These are phyloP conservation scores for Cylloceria caligata DNA, from an alignment of 2,888 invertebrate species.

Conservation along the genomic window DNA sequence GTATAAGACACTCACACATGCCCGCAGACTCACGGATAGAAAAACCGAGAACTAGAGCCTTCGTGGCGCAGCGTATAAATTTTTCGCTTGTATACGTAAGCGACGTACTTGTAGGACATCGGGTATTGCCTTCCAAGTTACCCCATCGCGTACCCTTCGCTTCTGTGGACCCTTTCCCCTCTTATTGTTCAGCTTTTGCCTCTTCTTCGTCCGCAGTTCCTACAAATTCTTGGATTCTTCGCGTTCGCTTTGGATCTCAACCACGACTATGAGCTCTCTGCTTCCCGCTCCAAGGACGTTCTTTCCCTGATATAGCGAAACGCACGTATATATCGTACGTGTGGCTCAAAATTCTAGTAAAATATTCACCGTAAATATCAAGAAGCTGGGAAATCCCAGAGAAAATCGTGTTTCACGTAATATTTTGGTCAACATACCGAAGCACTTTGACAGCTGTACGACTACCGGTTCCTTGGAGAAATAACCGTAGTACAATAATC, in stretches of 20 bases:
- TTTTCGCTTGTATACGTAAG: conserved; percentile 65
- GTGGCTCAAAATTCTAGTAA: too few relatives aligned
- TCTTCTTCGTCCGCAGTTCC: conserved; percentile 8
- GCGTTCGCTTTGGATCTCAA: conserved; percentile 24
- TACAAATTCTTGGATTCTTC: conserved; percentile 25
- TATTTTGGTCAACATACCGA: too few relatives aligned
- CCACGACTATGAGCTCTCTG: conserved; percentile 13
- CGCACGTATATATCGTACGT: background rate
- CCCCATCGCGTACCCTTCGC: conserved; percentile 2
- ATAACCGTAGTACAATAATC: background rate
- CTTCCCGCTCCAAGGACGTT: conserved; percentile 1
- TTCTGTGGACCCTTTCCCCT: conserved; percentile 37
- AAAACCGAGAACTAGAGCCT: conserved; percentile 26
- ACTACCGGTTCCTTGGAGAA: background rate
- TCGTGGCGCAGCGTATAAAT: conserved; percentile 66
- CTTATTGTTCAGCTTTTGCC: conserved; percentile 12
- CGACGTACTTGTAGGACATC: conserved; percentile 66
- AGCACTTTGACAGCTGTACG: background rate
- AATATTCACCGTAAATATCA: background rate
- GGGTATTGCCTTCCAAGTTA: conserved; percentile 60
- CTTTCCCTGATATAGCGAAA: background rate
- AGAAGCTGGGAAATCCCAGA: background rate
- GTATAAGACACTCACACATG: conserved; percentile 21
- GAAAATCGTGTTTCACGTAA: conserved; percentile 1
- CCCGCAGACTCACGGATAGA: conserved; percentile 21